Evolutionary conservation across 2,888 invertebrate genomes (phyloP).

Genomic region (Cantharis rustica): DNA sequence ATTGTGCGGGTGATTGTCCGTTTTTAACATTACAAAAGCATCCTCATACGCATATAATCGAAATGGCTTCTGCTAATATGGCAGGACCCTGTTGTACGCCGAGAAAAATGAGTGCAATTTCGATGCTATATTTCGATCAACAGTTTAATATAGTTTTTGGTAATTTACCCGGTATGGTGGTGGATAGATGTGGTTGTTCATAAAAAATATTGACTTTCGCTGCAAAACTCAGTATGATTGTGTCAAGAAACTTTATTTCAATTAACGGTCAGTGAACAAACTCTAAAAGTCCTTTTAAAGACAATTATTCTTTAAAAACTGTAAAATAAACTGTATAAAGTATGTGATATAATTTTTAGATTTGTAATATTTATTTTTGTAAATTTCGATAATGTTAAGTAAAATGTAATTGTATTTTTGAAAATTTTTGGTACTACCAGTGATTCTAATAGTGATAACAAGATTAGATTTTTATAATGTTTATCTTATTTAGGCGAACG

Average conservation of each 20-base stretch:
- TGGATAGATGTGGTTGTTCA: slow-evolving; percentile 91
- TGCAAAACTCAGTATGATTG: neutral
- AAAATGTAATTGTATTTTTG: slow-evolving; percentile 24
- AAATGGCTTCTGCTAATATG: slow-evolving; percentile 76
- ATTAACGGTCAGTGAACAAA: neutral
- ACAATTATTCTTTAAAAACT: neutral
- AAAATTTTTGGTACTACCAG: slow-evolving; percentile 26
- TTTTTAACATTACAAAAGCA: slow-evolving; percentile 85
- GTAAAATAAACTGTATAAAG: slow-evolving; percentile 32
- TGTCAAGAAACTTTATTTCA: neutral
- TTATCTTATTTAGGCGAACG: neutral
- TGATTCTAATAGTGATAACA: slow-evolving; percentile 26
- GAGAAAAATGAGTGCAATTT: slow-evolving; percentile 82
- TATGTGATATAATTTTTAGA: slow-evolving; percentile 34
- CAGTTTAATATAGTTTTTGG: slow-evolving; percentile 86
- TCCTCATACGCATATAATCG: slow-evolving; percentile 86
- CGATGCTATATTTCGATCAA: slow-evolving; percentile 90
- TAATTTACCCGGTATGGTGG: slow-evolving; percentile 91
- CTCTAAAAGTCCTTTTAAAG: neutral
- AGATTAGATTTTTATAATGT: slow-evolving; percentile 14
- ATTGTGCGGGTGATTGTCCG: slow-evolving; percentile 94
- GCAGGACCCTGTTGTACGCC: slow-evolving; percentile 94
- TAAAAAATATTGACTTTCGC: slow-evolving; percentile 54
- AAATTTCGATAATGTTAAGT: slow-evolving; percentile 26
- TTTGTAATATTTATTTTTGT: slow-evolving; percentile 35